Conservation (phyloP, 2,797 vertebrate species). For the Enteromius radiatus region DNA sequence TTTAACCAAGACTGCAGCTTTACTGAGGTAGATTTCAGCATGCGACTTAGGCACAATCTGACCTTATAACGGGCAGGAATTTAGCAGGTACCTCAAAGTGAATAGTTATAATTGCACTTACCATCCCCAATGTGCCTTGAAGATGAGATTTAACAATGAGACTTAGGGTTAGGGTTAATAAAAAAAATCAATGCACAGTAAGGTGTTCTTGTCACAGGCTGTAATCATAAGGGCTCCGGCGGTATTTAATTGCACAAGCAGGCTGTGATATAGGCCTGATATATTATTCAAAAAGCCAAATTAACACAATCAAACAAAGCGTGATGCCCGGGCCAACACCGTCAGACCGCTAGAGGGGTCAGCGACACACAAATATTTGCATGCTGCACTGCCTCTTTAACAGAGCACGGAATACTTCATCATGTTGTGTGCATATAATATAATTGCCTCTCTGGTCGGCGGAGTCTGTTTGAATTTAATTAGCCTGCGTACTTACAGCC, state of each 20-base stretch:
- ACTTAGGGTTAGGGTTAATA: neutral
- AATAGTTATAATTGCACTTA: slow-evolving; percentile 31
- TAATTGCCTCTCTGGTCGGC: slow-evolving; percentile 65
- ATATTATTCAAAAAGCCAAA: slow-evolving; percentile 63
- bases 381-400: slow-evolving; percentile 62
- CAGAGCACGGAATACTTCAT: slow-evolving; percentile 61
- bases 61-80: neutral
- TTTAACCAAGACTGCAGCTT: no score
- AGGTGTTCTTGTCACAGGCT: slow-evolving; percentile 30
- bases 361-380: slow-evolving; percentile 66
- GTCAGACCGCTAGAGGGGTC: slow-evolving; percentile 58
- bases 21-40: neutral
- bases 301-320: slow-evolving; percentile 61
- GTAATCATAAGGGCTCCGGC: slow-evolving; percentile 25
- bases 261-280: slow-evolving; percentile 47
- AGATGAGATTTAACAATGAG: slow-evolving; percentile 34
- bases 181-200: neutral
- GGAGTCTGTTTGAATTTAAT: slow-evolving; percentile 70
- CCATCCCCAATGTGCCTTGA: slow-evolving; percentile 12
- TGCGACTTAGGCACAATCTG: neutral
- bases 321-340: slow-evolving; percentile 24
- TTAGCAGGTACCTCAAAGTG: neutral
- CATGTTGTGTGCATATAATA: slow-evolving; percentile 62
- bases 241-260: slow-evolving; percentile 55
- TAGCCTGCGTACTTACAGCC: slow-evolving; percentile 59